These are phyloP conservation scores for Rhinolophus ferrumequinum DNA, from an alignment of 2,113 vertebrate species.

Conservation along the genomic window DNA sequence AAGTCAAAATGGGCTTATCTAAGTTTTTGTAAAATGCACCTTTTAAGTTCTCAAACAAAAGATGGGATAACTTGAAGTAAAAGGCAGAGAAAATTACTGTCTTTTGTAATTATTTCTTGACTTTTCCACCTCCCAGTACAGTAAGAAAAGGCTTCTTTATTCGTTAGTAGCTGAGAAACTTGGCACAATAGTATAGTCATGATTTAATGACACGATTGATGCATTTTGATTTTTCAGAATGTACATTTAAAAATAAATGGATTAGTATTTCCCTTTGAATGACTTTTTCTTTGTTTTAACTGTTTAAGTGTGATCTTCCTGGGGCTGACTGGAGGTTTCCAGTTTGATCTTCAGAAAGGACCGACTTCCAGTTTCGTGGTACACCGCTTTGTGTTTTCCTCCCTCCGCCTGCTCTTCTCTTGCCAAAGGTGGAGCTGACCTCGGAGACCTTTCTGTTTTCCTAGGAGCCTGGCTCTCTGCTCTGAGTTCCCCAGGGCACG, in stretches of 20 bases:
- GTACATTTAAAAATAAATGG: neutral
- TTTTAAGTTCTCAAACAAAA: neutral
- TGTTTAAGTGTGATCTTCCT: neutral
- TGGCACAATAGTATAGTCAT: neutral
- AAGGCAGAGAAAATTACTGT: neutral
- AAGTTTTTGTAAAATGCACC: neutral
- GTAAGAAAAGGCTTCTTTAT: too few species aligned
- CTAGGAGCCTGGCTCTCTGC: too few species aligned
- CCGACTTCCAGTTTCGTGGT: too few species aligned
- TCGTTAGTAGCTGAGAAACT: neutral
- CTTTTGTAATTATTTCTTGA: neutral
- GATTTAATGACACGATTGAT: neutral
- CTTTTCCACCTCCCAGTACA: neutral
- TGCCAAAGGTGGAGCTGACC: too few species aligned
- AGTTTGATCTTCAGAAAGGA: neutral
- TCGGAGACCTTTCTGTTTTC: too few species aligned
- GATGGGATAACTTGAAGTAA: neutral
- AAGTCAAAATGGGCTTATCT: neutral
- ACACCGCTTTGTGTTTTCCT: too few species aligned
- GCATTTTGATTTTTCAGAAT: neutral
- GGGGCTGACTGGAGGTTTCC: neutral
- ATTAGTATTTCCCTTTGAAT: neutral
- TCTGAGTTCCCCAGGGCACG: too few species aligned
- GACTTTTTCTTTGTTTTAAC: neutral
- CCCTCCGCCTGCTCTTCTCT: too few species aligned